Conservation (phyloP, 64 coral and sea anemone genomes). For the Catalaphyllia jardinei region DNA sequence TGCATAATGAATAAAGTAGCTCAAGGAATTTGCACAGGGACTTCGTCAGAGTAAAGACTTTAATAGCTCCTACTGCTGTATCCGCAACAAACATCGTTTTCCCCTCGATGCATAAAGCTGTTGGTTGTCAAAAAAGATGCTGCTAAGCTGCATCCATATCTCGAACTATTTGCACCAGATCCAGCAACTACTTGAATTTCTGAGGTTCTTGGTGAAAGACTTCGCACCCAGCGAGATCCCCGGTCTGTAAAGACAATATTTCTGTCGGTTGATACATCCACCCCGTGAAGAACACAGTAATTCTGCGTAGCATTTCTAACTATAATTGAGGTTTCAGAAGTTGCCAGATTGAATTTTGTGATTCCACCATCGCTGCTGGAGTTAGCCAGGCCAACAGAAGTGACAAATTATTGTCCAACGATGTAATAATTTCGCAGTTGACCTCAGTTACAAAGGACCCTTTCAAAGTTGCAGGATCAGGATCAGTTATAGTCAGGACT, state of each 20-base stretch:
- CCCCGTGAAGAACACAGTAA: conserved; percentile 33
- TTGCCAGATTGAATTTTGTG: conserved; percentile 37
- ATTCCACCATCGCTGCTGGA: conserved; percentile 41
- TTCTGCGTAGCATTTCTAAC: conserved; percentile 39
- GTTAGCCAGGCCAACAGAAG: conserved; percentile 4
- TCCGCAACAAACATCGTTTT: conserved; percentile 43
- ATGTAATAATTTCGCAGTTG: conserved; percentile 3
- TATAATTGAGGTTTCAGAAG: conserved; percentile 1
- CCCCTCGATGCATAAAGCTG: conserved; percentile 48
- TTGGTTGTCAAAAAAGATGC: conserved; percentile 38
- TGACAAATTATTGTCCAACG: conserved; percentile 15
- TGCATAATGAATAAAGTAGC: no score
- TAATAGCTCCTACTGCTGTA: conserved; percentile 44
- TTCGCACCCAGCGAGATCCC: conserved; percentile 1
- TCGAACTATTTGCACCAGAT: conserved; percentile 31
- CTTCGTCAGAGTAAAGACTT: conserved; percentile 10
- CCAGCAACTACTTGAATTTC: conserved; percentile 32
- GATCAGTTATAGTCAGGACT: background rate
- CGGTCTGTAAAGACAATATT: conserved; percentile 39
- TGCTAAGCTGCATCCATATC: conserved; percentile 23
- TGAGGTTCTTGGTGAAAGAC: background rate
- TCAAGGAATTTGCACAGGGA: conserved; percentile 45
- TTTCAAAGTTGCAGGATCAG: background rate
- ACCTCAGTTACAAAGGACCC: background rate
- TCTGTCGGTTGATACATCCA: conserved; percentile 18